phyloP scores from a whole-genome alignment of 2,888 invertebrate species.

The Pyralis farinalis region DNA sequence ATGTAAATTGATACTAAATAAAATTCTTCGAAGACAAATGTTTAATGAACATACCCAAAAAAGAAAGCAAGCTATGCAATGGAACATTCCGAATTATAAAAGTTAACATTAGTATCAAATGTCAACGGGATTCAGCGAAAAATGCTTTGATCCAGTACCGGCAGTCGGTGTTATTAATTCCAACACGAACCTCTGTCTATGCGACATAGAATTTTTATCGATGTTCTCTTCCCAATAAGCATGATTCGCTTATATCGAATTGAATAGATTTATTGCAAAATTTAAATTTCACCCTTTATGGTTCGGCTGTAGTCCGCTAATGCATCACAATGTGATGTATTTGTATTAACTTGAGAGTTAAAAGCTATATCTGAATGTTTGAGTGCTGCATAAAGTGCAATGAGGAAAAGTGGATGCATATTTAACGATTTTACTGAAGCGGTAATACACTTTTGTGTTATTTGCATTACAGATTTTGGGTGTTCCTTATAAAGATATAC shows the following conservation, averaged over 20 bases:
- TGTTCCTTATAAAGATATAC: too few relatives aligned
- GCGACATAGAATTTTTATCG: slow-evolving; percentile 30
- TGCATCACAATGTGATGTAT: neutral
- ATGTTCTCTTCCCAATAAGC: slow-evolving; percentile 57
- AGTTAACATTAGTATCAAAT: slow-evolving; percentile 52
- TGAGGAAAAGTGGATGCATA: slow-evolving; percentile 7
- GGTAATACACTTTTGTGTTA: too few relatives aligned
- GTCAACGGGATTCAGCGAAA: slow-evolving; percentile 64
- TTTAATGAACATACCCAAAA: slow-evolving; percentile 29
- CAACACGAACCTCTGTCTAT: slow-evolving; percentile 56
- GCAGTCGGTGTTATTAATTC: slow-evolving; percentile 68
- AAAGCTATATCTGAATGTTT: neutral
- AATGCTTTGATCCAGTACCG: slow-evolving; percentile 64
- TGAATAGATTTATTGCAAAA: slow-evolving; percentile 20
- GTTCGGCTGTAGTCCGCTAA: neutral
- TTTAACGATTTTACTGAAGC: too few relatives aligned
- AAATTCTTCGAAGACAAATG: slow-evolving; percentile 15
- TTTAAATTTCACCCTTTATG: neutral
- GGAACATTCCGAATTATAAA: slow-evolving; percentile 38
- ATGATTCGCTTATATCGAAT: slow-evolving; percentile 31
- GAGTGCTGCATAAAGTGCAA: slow-evolving; percentile 4
- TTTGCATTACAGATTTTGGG: too few relatives aligned
- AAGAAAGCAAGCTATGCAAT: slow-evolving; percentile 26
- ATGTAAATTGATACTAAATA: neutral
- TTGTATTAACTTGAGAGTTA: neutral